Percentiles rank a stretch among this genome's conserved stretches.
Conservation (phyloP, 2,113 vertebrate genomes). For the Zapornia atra region DNA sequence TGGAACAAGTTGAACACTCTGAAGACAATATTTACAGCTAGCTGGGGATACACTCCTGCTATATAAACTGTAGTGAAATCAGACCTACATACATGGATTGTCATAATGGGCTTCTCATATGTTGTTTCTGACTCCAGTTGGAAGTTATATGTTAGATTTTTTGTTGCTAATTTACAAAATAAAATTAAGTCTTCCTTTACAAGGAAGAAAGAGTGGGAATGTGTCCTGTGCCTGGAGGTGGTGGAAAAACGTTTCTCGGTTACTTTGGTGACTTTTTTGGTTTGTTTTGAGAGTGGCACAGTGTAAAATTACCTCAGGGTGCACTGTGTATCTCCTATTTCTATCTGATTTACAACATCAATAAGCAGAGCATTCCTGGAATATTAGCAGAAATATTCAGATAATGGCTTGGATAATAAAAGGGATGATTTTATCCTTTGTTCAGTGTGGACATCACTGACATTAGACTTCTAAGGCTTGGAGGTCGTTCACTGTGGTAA, state of each 20-base stretch:
- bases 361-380: background rate
- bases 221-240: background rate
- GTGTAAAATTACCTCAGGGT: background rate
- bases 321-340: background rate
- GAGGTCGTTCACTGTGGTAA: background rate
- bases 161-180: background rate
- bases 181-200: background rate
- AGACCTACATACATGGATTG: background rate
- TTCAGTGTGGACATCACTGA: background rate
- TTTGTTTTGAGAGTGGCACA: background rate
- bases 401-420: background rate
- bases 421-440: background rate
- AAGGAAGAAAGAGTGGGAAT: background rate
- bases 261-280: background rate
- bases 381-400: slow-evolving; percentile 5
- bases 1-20: background rate
- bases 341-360: background rate
- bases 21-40: background rate
- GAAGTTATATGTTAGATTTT: background rate
- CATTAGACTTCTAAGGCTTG: background rate
- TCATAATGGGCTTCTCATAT: background rate
- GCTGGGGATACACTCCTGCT: rapidly evolving
- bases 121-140: background rate
- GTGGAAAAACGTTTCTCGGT: background rate
- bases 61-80: background rate